These are phyloP conservation scores for Halisarca cf. caerulea DNA, from an alignment of 37 sponge, comb jelly and placozoan species.

Conservation along the genomic window DNA sequence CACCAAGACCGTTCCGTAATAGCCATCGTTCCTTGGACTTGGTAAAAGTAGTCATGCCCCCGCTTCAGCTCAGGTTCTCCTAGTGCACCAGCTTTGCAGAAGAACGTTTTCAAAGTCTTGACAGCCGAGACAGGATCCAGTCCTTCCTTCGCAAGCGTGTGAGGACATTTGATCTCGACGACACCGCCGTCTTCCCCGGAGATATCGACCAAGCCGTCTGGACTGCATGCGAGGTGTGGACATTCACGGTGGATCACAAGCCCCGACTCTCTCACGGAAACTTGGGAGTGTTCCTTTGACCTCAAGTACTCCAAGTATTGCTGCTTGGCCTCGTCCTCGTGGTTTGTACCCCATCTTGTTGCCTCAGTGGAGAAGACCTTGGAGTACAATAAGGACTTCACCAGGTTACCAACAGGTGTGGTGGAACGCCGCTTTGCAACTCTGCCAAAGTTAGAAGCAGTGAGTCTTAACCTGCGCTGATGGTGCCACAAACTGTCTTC, in stretches of 20 bases:
- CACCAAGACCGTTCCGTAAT: slow-evolving; percentile 9
- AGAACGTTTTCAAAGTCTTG: background rate
- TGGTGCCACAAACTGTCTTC: background rate
- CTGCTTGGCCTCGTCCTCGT: slow-evolving; percentile 8
- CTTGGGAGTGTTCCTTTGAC: background rate
- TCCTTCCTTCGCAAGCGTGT: background rate
- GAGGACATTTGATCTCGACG: too few species aligned
- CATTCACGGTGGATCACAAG: background rate
- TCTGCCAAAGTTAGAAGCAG: slow-evolving; percentile 26
- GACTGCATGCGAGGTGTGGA: background rate
- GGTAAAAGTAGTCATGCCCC: too few species aligned
- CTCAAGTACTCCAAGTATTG: background rate
- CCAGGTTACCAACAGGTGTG: slow-evolving; percentile 27
- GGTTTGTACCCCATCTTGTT: background rate
- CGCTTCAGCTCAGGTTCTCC: too few species aligned
- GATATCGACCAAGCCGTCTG: background rate
- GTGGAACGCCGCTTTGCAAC: slow-evolving; percentile 31
- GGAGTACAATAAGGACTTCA: slow-evolving; percentile 1
- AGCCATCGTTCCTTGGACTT: slow-evolving; percentile 22
- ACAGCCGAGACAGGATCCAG: background rate
- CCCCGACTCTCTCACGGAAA: background rate
- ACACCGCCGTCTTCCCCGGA: background rate
- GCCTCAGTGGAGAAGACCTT: background rate
- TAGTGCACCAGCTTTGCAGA: background rate
- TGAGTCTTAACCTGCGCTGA: background rate